Conservation (phyloP, 1,140 invertebrate species). For the Nilaparvata lugens region DNA sequence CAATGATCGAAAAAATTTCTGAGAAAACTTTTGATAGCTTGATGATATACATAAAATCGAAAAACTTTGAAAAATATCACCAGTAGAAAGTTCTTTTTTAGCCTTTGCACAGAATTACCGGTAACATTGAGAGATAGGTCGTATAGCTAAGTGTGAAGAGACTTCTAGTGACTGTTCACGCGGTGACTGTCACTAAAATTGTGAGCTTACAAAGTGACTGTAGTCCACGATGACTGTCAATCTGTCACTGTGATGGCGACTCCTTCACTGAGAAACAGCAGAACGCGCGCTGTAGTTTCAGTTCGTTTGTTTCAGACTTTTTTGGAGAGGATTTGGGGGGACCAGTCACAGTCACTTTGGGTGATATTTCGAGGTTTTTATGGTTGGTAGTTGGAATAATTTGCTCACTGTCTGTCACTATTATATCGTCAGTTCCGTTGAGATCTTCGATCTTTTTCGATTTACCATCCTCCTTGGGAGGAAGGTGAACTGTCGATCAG, state of each 20-base stretch:
- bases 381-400: conserved; percentile 16
- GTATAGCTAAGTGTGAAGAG: no score
- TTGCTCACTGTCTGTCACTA: conserved; percentile 29
- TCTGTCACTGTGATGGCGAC: conserved; percentile 11
- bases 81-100: no score
- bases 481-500: neutral
- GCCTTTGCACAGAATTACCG: no score
- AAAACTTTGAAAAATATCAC: no score
- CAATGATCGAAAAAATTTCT: no score
- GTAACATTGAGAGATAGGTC: no score
- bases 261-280: conserved; percentile 21
- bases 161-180: no score
- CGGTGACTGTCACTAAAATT: no score
- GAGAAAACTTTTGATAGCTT: no score
- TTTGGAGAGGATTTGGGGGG: neutral
- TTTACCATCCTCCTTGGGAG: conserved; percentile 12
- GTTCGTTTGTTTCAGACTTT: conserved; percentile 2
- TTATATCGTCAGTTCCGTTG: conserved; percentile 25
- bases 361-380: neutral
- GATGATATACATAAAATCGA: no score
- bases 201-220: no score
- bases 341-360: neutral
- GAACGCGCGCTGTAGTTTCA: conserved; percentile 18
- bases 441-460: conserved; percentile 23
- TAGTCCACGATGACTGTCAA: neutral